phyloP scores from a whole-genome alignment of 2,797 vertebrate species.

The Acropternis orthonyx region DNA sequence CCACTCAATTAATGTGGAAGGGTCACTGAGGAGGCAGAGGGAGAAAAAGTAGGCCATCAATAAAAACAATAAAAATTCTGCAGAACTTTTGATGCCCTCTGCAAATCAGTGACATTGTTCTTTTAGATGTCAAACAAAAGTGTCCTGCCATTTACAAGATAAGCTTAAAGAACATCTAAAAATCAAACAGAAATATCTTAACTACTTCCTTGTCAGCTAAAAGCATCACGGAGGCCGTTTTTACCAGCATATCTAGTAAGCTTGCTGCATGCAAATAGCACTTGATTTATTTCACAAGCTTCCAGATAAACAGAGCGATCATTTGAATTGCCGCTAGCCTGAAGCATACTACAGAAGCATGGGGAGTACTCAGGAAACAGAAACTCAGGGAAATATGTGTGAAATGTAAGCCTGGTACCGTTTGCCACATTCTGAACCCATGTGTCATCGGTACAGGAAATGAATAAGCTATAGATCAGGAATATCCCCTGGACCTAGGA shows the following conservation, averaged over 20 bases:
- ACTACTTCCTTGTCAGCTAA: not conserved
- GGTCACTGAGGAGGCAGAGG: not conserved
- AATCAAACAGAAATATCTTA: constrained; percentile 6
- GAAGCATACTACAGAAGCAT: not conserved
- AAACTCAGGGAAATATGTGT: constrained; percentile 43
- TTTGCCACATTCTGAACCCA: not conserved
- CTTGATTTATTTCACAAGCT: constrained; percentile 24
- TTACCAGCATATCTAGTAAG: not conserved
- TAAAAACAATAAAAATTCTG: constrained; percentile 6
- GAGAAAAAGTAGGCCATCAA: not conserved
- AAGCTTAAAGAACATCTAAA: constrained; percentile 11
- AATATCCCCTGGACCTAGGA: not conserved
- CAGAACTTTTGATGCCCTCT: not conserved
- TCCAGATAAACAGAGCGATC: not conserved
- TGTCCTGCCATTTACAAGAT: not conserved
- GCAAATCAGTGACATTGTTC: not conserved
- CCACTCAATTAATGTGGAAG: not conserved
- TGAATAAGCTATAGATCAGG: constrained; percentile 2
- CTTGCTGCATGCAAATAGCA: constrained; percentile 21
- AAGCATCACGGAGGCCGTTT: not conserved
- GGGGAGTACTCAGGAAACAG: not conserved
- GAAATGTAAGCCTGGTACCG: constrained; percentile 38
- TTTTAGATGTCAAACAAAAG: not conserved
- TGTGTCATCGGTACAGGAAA: constrained; percentile 42
- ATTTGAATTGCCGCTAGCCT: constrained; percentile 1